Conservation (phyloP, 2,888 invertebrate genomes). For the Choreutis nemorana region DNA sequence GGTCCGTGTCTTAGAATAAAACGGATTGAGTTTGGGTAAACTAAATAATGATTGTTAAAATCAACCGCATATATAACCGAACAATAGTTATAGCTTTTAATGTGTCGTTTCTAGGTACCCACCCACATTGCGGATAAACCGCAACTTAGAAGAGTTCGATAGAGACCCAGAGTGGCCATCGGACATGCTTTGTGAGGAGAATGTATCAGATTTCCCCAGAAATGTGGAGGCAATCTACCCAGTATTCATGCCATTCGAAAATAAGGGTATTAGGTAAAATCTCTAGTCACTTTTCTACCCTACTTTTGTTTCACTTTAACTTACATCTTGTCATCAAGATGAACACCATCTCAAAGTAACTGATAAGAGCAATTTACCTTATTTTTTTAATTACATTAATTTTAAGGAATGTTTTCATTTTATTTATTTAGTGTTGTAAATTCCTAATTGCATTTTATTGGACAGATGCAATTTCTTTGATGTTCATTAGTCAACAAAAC, state of each 20-base stretch:
- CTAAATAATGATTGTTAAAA: no score
- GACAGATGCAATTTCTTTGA: no score
- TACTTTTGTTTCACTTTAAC: no score
- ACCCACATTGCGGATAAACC: conserved; percentile 48
- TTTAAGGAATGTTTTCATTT: conserved; percentile 1
- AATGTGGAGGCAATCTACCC: conserved; percentile 67
- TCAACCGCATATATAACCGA: no score
- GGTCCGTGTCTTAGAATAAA: no score
- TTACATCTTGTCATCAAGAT: no score
- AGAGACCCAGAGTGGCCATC: conserved; percentile 61
- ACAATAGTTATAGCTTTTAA: no score
- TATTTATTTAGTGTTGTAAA: conserved; percentile 6
- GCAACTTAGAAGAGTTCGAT: conserved; percentile 60
- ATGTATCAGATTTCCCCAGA: conserved; percentile 38
- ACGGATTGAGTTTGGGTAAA: no score
- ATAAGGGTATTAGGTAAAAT: conserved; percentile 78
- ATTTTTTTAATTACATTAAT: conserved; percentile 1
- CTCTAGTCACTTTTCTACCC: neutral
- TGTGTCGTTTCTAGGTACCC: conserved; percentile 46
- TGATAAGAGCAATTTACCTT: neutral
- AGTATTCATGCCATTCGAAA: conserved; percentile 77
- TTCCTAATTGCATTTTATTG: no score
- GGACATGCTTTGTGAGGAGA: conserved; percentile 48
- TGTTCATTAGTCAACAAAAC: no score
- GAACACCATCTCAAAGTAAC: neutral